Conservation (phyloP, 1,140 invertebrate genomes). For the Daktulosphaira vitifoliae region DNA sequence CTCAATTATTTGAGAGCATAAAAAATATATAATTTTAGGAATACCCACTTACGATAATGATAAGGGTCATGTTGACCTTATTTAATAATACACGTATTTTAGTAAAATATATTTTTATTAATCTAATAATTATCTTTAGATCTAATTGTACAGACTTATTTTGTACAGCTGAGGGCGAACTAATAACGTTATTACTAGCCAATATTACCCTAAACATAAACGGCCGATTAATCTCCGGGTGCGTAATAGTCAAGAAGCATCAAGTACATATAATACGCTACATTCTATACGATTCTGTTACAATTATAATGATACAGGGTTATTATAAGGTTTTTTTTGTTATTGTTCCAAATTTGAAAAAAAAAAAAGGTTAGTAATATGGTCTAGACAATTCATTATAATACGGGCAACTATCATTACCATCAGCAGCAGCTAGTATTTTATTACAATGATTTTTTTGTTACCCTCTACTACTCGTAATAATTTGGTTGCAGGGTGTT, state of each 20-base stretch:
- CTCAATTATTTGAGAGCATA: too few relatives aligned
- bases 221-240: slow-evolving; percentile 2
- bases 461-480: not conserved
- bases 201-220: slow-evolving; percentile 3
- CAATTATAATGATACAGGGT: not conserved
- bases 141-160: too few relatives aligned
- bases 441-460: slow-evolving; percentile 13
- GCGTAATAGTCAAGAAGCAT: too few relatives aligned
- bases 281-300: too few relatives aligned
- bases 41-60: too few relatives aligned
- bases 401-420: slow-evolving; percentile 9
- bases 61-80: too few relatives aligned
- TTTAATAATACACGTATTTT: too few relatives aligned
- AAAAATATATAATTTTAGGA: too few relatives aligned
- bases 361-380: not conserved
- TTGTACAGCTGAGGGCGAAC: not conserved
- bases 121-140: too few relatives aligned
- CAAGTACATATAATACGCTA: too few relatives aligned
- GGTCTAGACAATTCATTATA: not conserved
- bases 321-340: slow-evolving; percentile 8
- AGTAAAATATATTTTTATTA: too few relatives aligned
- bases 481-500: slow-evolving; percentile 17
- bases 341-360: not conserved
- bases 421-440: not conserved
- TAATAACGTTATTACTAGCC: slow-evolving; percentile 7